These are phyloP conservation scores for Calliphora vomitoria DNA, from an alignment of 2,888 invertebrate species.

Conservation along the genomic window DNA sequence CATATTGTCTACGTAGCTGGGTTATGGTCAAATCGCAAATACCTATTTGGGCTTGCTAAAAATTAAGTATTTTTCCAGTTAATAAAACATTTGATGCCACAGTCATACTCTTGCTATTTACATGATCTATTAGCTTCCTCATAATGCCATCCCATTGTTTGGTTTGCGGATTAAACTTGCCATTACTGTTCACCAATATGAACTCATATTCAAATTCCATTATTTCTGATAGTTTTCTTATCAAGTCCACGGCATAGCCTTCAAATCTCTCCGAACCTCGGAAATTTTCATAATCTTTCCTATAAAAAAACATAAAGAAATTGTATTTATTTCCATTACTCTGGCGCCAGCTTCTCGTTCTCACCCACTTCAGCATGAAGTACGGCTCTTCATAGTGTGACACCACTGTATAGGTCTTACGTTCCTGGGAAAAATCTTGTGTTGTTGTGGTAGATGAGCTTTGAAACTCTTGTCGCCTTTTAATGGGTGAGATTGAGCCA, in stretches of 20 bases:
- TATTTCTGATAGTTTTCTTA: constrained; percentile 90
- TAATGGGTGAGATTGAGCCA: constrained; percentile 77
- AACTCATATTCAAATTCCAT: constrained; percentile 90
- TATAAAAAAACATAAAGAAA: constrained; percentile 64
- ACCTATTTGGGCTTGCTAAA: constrained; percentile 96
- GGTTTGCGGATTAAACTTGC: constrained; percentile 88
- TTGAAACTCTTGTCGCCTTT: constrained; percentile 58
- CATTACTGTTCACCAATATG: constrained; percentile 89
- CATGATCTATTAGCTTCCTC: constrained; percentile 90
- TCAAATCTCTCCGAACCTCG: constrained; percentile 89
- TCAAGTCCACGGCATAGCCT: constrained; percentile 96
- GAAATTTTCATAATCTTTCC: constrained; percentile 85
- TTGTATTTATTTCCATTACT: constrained; percentile 5
- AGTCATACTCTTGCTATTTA: constrained; percentile 82
- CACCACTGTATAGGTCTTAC: constrained; percentile 88
- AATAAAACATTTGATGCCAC: not conserved
- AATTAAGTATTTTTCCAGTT: not conserved
- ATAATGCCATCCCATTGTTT: constrained; percentile 93
- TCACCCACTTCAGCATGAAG: constrained; percentile 86
- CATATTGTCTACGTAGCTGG: constrained; percentile 92
- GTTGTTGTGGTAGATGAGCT: constrained; percentile 71
- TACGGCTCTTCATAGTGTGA: constrained; percentile 92
- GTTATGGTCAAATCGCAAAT: constrained; percentile 98
- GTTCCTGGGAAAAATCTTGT: constrained; percentile 86
- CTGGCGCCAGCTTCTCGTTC: not conserved